Conservation (phyloP, 2,888 invertebrate genomes). For the Eilema depressum region DNA sequence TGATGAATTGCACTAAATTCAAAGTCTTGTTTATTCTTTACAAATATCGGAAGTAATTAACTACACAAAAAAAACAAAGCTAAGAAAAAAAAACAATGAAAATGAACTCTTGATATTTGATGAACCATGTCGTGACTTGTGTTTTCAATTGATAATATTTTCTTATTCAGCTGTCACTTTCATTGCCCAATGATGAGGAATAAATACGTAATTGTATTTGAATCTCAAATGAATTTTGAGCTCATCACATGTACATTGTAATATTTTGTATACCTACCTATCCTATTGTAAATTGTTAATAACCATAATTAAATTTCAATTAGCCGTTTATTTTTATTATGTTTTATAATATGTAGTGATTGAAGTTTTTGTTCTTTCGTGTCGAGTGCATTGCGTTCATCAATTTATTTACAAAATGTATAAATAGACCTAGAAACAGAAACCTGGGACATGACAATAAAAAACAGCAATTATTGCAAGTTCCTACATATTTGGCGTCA, state of each 20-base stretch:
- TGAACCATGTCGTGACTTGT: constrained; percentile 47
- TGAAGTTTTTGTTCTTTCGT: not conserved
- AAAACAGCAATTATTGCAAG: not conserved
- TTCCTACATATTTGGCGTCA: not conserved
- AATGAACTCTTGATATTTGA: constrained; percentile 33
- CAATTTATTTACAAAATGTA: not conserved
- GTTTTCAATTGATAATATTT: constrained; percentile 42
- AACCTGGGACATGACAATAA: not conserved
- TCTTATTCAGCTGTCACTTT: constrained; percentile 33
- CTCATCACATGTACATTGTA: not conserved
- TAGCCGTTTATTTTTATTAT: not conserved
- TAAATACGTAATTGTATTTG: constrained; percentile 6
- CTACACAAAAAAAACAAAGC: constrained; percentile 12
- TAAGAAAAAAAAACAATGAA: constrained; percentile 31
- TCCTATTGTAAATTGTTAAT: not conserved
- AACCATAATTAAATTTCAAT: not conserved
- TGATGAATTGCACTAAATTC: not conserved
- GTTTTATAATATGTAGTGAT: too few relatives aligned
- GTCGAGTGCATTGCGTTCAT: too few relatives aligned
- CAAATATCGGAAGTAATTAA: constrained; percentile 25
- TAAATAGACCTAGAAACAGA: too few relatives aligned
- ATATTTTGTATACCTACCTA: not conserved
- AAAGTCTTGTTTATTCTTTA: constrained; percentile 17
- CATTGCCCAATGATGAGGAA: constrained; percentile 21
- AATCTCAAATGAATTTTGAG: not conserved